phyloP scores from a whole-genome alignment of 1,140 invertebrate genomes.

The Odontomachus brunneus region DNA sequence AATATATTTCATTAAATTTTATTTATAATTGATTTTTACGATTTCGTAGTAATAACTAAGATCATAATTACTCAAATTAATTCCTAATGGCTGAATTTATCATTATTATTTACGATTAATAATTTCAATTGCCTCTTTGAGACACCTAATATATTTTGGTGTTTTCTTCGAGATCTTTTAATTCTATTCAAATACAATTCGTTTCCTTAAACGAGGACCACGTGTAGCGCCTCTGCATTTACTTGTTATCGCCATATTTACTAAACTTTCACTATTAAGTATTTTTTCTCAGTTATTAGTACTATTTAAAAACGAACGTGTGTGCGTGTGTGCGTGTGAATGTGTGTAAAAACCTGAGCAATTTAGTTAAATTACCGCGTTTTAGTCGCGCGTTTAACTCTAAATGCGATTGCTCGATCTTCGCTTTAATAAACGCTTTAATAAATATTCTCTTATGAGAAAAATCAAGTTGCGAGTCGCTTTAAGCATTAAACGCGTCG shows the following conservation, averaged over 20 bases:
- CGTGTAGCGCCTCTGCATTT: conserved; percentile 64
- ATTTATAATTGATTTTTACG: conserved; percentile 12
- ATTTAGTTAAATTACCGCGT: conserved; percentile 61
- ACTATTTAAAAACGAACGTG: conserved; percentile 60
- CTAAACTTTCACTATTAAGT: conserved; percentile 57
- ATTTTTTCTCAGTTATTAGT: conserved; percentile 60
- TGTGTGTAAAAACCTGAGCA: conserved; percentile 67
- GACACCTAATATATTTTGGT: conserved; percentile 23
- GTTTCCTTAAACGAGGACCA: conserved; percentile 42
- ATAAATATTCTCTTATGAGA: conserved; percentile 9
- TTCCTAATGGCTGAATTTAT: conserved; percentile 9
- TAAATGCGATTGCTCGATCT: conserved; percentile 20
- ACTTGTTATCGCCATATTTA: conserved; percentile 67
- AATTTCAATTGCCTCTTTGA: conserved; percentile 19
- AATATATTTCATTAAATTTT: conserved; percentile 6
- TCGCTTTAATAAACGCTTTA: conserved; percentile 10
- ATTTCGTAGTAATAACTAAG: conserved; percentile 21
- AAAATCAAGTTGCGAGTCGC: neutral
- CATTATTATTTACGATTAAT: conserved; percentile 10
- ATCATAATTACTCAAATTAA: neutral
- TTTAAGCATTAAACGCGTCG: neutral
- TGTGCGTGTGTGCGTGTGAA: conserved; percentile 47
- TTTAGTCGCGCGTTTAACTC: conserved; percentile 1
- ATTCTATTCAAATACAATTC: conserved; percentile 43
- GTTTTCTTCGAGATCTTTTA: conserved; percentile 39